Percentiles rank a stretch among this genome's conserved stretches.
phyloP scores from a whole-genome alignment of 2,888 invertebrate genomes.

The Gibbula magus region DNA sequence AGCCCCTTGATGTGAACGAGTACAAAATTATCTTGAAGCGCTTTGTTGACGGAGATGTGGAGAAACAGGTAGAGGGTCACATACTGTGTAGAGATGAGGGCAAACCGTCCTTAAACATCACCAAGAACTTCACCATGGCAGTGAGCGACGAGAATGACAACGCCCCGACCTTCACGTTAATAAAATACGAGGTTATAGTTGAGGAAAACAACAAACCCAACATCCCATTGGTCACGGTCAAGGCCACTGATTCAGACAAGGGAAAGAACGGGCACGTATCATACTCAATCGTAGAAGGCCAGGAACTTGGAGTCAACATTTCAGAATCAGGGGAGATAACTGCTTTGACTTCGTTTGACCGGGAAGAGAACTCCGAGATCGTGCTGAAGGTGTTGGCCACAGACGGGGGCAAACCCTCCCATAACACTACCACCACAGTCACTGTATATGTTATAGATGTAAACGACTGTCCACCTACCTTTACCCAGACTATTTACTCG shows the following conservation, averaged over 20 bases:
- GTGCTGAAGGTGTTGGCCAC: constrained; percentile 32
- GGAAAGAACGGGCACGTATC: constrained; percentile 49
- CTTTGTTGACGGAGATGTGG: neutral
- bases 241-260: constrained; percentile 47
- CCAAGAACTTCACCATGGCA: constrained; percentile 32
- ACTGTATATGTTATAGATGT: neutral
- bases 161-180: constrained; percentile 85
- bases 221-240: constrained; percentile 41
- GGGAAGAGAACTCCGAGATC: constrained; percentile 49
- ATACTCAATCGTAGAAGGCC: constrained; percentile 42
- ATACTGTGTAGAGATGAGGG: constrained; percentile 2
- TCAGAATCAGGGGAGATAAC: constrained; percentile 50
- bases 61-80: neutral
- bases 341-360: constrained; percentile 51
- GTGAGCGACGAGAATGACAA: constrained; percentile 93
- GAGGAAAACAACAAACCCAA: constrained; percentile 51
- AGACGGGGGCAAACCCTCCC: neutral
- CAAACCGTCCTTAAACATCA: neutral
- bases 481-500: neutral
- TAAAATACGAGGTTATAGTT: constrained; percentile 44
- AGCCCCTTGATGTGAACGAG: constrained; percentile 12
- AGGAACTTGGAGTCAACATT: constrained; percentile 46
- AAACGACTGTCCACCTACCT: constrained; percentile 10
- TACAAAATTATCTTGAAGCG: constrained; percentile 26
- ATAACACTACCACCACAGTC: constrained; percentile 1